phyloP scores from a whole-genome alignment of 2,113 vertebrate genomes.

The Oxyruncus cristatus region DNA sequence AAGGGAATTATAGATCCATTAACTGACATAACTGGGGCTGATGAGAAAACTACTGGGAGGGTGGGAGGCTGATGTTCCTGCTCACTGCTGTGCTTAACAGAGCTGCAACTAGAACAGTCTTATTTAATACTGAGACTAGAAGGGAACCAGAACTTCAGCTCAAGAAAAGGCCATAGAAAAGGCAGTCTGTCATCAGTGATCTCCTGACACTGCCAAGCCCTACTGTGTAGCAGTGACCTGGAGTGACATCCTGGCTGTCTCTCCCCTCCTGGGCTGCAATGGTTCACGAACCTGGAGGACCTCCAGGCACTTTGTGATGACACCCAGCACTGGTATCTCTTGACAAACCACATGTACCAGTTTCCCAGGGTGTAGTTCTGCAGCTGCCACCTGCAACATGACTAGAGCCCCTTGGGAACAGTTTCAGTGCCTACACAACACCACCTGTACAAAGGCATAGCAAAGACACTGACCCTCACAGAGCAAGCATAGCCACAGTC shows the following conservation, averaged over 20 bases:
- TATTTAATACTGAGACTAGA: background rate
- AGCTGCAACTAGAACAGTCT: background rate
- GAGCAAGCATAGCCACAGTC: fast-evolving
- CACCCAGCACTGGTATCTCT: background rate
- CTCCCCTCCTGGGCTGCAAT: background rate
- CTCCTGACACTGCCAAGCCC: background rate
- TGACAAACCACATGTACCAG: background rate
- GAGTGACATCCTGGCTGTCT: background rate
- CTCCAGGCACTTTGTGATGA: background rate
- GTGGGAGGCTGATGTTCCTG: background rate
- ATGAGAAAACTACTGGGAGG: background rate
- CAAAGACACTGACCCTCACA: fast-evolving
- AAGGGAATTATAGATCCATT: background rate
- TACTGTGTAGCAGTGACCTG: background rate
- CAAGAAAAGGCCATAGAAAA: background rate
- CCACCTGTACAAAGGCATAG: background rate
- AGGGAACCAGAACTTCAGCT: background rate
- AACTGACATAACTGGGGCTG: background rate
- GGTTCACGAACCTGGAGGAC: background rate
- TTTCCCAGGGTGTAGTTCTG: background rate
- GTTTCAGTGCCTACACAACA: background rate
- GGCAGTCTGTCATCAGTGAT: background rate
- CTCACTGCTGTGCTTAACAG: background rate
- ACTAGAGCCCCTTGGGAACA: background rate
- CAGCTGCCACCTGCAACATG: background rate